Percentiles rank a stretch among this genome's conserved stretches.
These are phyloP conservation scores for Anolis carolinensis DNA, from an alignment of 2,113 vertebrate genomes.

Conservation along the genomic window DNA sequence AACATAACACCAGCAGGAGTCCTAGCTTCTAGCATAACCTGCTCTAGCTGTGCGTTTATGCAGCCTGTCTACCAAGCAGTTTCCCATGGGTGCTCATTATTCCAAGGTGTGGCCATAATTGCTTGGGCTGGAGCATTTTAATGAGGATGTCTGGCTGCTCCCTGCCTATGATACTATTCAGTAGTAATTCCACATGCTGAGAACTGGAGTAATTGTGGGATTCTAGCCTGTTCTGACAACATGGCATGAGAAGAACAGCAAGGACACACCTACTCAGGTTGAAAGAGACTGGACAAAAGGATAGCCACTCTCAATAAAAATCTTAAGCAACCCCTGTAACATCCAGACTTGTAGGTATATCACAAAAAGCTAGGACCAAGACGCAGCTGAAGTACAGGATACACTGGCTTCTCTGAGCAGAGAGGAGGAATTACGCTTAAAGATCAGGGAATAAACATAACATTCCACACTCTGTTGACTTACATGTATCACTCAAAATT, in stretches of 20 bases:
- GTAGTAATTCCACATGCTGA: conserved; percentile 22
- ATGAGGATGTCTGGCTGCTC: conserved; percentile 39
- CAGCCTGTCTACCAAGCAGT: conserved; percentile 37
- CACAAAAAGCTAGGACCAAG: not conserved
- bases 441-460: no score
- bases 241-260: not conserved
- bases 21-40: conserved; percentile 21
- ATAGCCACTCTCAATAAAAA: not conserved
- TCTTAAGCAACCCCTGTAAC: not conserved
- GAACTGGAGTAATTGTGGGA: conserved; percentile 29
- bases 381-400: not conserved
- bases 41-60: conserved; percentile 21
- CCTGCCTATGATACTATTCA: conserved; percentile 25
- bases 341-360: not conserved
- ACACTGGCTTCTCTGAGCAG: not conserved
- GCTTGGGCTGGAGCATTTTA: conserved; percentile 30
- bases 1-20: conserved; percentile 11
- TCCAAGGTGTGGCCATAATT: conserved; percentile 35
- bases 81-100: conserved; percentile 41
- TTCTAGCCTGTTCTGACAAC: conserved; percentile 2
- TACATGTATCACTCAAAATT: not conserved
- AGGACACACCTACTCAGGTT: not conserved
- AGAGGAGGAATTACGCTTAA: not conserved
- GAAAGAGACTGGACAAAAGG: not conserved
- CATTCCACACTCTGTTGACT: not conserved